Base-by-base conservation (phyloP, 2,797 vertebrate species). In the Acrossocheilus fasciatus region DNA sequence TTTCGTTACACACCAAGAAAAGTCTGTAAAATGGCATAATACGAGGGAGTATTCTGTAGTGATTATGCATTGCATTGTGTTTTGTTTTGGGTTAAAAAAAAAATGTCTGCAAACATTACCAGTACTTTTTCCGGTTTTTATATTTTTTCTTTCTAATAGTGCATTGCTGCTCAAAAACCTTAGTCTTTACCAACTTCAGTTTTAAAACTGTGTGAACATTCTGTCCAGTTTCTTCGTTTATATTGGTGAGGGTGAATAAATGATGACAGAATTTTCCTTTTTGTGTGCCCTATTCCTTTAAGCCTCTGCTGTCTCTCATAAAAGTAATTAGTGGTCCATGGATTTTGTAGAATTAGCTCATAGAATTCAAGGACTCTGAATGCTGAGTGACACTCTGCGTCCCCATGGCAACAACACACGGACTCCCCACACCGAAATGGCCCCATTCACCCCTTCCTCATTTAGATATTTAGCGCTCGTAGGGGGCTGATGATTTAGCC, bases 401-500 rank as follows among this genome's bases (percentile, higher is more conserved):
- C 69, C 80, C 82, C 74, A 88, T 86, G 4, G 73, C 86, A 87
- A 79, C 79, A 39, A 73, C 30, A 68, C 77, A 23, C 14, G 18
- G 75, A 83, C 82, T 57, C 57, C 57, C 72, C 87, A 88, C 62
- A 85, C 59, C 30, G 82, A 54, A 79, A 66, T n/a, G 62, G 77
- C 72, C 80, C 82, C 3, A 18, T 80, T 86, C 41, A 86, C 26
- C 8, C 2, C 77, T 84, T 92, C 85, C 69, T 89, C 81, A 76
- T 83, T 50, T 79, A 84, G 73, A 89, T 89, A 88, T 90, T 90
- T 72, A 85, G 83, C 78, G 81, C 81, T 87, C 26, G 54, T 73
- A 73, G 4, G 34, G 84, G 88, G 90, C 85, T 87, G 81, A 70
- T 90, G 89, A 89, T 87, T 92, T 84, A 88, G 70, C 89, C 15